Evolutionary conservation across 2,113 vertebrate genomes (phyloP).

Genomic region (Xenopus tropicalis): DNA sequence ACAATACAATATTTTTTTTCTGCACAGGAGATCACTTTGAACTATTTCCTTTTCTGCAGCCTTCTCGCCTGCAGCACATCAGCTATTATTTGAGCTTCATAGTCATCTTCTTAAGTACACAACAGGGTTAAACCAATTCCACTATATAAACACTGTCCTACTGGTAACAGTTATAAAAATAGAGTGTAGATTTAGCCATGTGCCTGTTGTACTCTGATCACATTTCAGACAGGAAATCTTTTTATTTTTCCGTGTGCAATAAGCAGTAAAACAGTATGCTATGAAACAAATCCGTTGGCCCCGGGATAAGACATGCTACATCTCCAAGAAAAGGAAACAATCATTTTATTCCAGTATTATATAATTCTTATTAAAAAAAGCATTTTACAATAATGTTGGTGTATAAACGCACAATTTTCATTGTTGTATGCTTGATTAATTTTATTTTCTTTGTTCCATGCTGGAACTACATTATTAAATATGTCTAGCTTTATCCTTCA

Average conservation of each 20-base stretch:
- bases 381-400: no score
- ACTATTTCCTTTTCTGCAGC: conserved; percentile 9
- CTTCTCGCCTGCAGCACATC: conserved; percentile 1
- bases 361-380: no score
- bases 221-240: neutral
- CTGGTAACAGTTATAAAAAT: neutral
- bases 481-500: no score
- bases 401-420: no score
- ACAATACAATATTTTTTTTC: neutral
- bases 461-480: no score
- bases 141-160: conserved; percentile 35
- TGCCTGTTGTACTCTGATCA: neutral
- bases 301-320: no score
- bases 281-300: no score
- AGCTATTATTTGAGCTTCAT: conserved; percentile 11
- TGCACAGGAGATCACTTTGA: conserved; percentile 2
- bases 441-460: no score
- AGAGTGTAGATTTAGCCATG: conserved; percentile 1
- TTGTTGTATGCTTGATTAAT: no score
- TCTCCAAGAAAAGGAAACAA: no score
- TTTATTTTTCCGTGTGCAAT: neutral
- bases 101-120: conserved; percentile 16
- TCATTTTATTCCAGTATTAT: no score
- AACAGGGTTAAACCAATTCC: conserved; percentile 21
- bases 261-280: neutral